phyloP scores from a whole-genome alignment of 2,113 vertebrate species.

The Phyllopteryx taeniolatus region DNA sequence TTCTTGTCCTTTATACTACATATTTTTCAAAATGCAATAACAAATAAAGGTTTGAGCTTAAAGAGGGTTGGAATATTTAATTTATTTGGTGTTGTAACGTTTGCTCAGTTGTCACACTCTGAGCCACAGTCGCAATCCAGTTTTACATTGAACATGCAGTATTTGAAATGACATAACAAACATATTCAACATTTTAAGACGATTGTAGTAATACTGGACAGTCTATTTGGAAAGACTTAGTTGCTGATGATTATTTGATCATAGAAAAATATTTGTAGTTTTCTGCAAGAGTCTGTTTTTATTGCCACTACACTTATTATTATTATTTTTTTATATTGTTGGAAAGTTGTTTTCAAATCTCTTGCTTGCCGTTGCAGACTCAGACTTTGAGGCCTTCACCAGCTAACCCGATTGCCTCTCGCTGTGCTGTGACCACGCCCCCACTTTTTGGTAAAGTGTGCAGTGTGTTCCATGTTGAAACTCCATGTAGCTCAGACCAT shows the following conservation, averaged over 20 bases:
- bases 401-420: constrained; percentile 71
- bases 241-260: background rate
- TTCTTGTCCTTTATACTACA: constrained; percentile 31
- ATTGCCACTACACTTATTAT: background rate
- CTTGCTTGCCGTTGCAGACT: constrained; percentile 74
- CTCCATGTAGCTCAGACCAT: constrained; percentile 4
- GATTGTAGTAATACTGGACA: background rate
- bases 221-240: background rate
- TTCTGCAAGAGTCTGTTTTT: background rate
- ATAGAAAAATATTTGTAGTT: background rate
- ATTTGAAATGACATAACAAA: background rate
- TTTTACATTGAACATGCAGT: background rate
- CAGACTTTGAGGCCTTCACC: constrained; percentile 80
- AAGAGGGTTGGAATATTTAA: constrained; percentile 40
- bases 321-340: background rate
- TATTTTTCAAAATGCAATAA: constrained; percentile 44
- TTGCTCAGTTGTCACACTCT: background rate
- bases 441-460: constrained; percentile 64
- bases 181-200: background rate
- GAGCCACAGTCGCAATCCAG: background rate
- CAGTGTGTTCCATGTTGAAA: background rate
- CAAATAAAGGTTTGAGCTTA: constrained; percentile 52
- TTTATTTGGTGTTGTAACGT: constrained; percentile 18
- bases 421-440: constrained; percentile 55
- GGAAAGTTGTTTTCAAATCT: background rate